A percentile compares a stretch with the other conserved stretches of the same genome.
Conservation (phyloP, 2,797 vertebrate species). For the Enteromius anoplus region DNA sequence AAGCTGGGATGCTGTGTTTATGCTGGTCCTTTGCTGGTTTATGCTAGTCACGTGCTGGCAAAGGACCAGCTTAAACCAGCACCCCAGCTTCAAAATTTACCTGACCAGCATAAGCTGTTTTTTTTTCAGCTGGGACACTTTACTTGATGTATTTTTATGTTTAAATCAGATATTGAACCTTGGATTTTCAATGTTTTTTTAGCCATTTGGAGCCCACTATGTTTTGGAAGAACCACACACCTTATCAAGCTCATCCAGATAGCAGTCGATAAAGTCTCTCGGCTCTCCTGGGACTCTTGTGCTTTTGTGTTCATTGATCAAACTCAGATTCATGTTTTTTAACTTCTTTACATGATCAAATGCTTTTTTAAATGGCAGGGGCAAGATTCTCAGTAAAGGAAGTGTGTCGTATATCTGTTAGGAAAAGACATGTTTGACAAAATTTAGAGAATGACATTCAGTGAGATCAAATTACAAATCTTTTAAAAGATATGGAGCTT, state of each 20-base stretch:
- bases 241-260: constrained; percentile 70
- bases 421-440: neutral
- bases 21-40: no score
- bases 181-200: neutral
- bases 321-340: constrained; percentile 12
- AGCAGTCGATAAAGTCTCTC: constrained; percentile 70
- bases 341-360: constrained; percentile 56
- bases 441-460: neutral
- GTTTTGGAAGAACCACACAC: constrained; percentile 28
- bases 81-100: no score
- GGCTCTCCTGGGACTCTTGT: constrained; percentile 64
- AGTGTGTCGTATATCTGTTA: constrained; percentile 71
- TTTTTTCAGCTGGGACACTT: no score
- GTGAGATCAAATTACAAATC: neutral
- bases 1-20: no score
- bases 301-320: constrained; percentile 63
- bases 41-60: no score
- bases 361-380: constrained; percentile 55
- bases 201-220: neutral
- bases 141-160: neutral
- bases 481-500: neutral
- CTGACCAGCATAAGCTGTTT: no score
- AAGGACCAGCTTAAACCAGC: no score
- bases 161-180: neutral
- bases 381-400: constrained; percentile 66